phyloP scores from a whole-genome alignment of 2,113 vertebrate genomes.

The Colistium nudipinnis region DNA sequence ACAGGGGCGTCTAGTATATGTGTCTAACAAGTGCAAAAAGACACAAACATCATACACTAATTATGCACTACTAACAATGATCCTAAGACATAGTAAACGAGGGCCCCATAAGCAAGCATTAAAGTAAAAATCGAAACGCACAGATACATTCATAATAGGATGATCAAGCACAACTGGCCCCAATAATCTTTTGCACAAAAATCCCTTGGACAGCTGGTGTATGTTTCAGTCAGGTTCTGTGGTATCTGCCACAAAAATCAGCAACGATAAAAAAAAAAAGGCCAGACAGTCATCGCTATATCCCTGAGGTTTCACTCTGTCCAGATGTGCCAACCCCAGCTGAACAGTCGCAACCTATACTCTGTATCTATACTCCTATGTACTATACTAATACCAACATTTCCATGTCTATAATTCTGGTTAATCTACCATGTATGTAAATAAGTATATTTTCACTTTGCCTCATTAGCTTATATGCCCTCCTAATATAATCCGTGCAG shows the following conservation, averaged over 20 bases:
- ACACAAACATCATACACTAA: neutral
- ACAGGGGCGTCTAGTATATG: neutral
- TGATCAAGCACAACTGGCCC: slow-evolving; percentile 4
- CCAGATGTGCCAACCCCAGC: slow-evolving; percentile 24
- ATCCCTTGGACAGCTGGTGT: neutral
- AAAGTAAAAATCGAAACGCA: slow-evolving; percentile 8
- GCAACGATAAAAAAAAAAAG: slow-evolving; percentile 6
- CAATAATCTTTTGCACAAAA: neutral
- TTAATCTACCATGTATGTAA: slow-evolving; percentile 4
- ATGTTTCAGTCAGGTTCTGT: neutral
- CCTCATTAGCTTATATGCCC: neutral
- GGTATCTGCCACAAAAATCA: slow-evolving; percentile 16
- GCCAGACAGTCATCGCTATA: neutral
- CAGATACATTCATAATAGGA: neutral
- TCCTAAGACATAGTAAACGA: neutral
- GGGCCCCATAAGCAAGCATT: neutral
- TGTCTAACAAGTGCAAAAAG: slow-evolving; percentile 3
- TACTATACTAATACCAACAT: too few species aligned
- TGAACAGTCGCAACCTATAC: slow-evolving; percentile 13
- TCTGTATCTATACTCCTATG: too few species aligned
- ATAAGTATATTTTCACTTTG: neutral
- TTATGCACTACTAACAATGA: neutral
- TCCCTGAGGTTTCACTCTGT: slow-evolving; percentile 1
- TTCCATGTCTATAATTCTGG: too few species aligned
- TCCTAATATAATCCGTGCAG: neutral